These are phyloP conservation scores for Byasa hedistus DNA, from an alignment of 2,888 invertebrate species.

Conservation along the genomic window DNA sequence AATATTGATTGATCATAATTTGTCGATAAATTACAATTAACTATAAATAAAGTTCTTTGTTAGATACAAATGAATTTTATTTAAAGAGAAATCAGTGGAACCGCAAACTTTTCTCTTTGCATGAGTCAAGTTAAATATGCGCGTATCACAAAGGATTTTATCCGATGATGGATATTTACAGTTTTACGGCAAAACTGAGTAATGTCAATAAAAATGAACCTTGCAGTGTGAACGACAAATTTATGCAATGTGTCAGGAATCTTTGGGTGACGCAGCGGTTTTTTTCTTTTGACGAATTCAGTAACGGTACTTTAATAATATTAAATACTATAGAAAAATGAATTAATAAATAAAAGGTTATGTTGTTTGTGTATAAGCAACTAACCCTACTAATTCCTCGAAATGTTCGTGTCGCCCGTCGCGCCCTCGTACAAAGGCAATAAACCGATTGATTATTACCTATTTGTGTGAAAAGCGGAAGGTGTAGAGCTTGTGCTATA, in stretches of 20 bases:
- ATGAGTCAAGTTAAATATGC: slow-evolving; percentile 68
- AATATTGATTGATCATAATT: too few relatives aligned
- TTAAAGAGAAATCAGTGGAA: slow-evolving; percentile 10
- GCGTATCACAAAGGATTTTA: slow-evolving; percentile 67
- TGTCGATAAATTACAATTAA: neutral
- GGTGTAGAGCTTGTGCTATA: slow-evolving; percentile 56
- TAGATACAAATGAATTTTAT: neutral
- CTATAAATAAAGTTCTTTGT: neutral
- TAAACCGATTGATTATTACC: slow-evolving; percentile 80
- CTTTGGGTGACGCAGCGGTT: slow-evolving; percentile 2
- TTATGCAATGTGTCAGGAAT: slow-evolving; percentile 41
- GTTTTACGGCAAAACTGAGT: slow-evolving; percentile 56
- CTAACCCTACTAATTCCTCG: slow-evolving; percentile 52
- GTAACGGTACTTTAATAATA: neutral
- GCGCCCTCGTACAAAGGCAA: slow-evolving; percentile 69
- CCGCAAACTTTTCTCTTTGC: slow-evolving; percentile 50
- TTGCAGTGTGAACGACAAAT: slow-evolving; percentile 58
- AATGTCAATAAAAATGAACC: slow-evolving; percentile 61
- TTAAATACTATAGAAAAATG: neutral
- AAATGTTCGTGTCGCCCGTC: slow-evolving; percentile 53
- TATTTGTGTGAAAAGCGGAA: slow-evolving; percentile 79
- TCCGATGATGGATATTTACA: slow-evolving; percentile 68
- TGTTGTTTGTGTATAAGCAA: too few relatives aligned
- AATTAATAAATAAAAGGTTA: too few relatives aligned
- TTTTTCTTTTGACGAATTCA: neutral